Percentiles rank a stretch among this genome's conserved stretches.
These are phyloP conservation scores for Gambusia yucatana DNA, from an alignment of 2,797 vertebrate species.

Conservation along the genomic window DNA sequence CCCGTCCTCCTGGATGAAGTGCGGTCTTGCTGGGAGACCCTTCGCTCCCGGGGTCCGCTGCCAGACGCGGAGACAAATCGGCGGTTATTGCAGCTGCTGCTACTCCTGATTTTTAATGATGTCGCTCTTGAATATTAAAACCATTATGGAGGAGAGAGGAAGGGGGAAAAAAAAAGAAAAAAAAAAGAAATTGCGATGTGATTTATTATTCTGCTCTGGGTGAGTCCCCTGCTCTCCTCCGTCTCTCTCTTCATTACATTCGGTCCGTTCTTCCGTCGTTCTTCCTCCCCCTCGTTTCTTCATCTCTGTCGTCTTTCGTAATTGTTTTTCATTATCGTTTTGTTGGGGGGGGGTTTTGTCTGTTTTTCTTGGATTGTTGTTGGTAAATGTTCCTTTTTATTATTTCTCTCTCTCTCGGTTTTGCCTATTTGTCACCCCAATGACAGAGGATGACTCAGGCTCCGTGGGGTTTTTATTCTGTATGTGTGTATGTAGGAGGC, in stretches of 20 bases:
- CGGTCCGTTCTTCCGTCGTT: constrained; percentile 23
- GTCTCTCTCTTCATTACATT: constrained; percentile 45
- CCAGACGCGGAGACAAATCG: neutral
- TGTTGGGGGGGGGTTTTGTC: constrained; percentile 8
- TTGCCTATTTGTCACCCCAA: constrained; percentile 60
- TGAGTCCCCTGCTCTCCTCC: constrained; percentile 45
- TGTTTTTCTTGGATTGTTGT: constrained; percentile 17
- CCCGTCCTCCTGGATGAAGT: neutral
- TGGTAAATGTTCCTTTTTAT: constrained; percentile 54
- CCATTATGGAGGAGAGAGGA: constrained; percentile 47
- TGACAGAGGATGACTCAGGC: constrained; percentile 61
- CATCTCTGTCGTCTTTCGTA: constrained; percentile 30
- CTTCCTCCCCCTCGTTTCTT: constrained; percentile 28
- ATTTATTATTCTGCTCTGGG: constrained; percentile 64
- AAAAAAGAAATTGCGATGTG: constrained; percentile 50
- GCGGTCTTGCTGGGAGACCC: neutral
- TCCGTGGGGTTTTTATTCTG: constrained; percentile 40
- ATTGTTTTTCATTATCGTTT: constrained; percentile 58
- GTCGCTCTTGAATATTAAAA: constrained; percentile 65
- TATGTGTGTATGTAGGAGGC: constrained; percentile 41
- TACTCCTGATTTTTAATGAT: constrained; percentile 59
- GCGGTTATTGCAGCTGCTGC: constrained; percentile 16
- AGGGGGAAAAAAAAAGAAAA: neutral
- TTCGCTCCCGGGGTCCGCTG: neutral
- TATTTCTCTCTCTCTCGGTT: constrained; percentile 26